Evolutionary conservation across 2,888 invertebrate species (phyloP).

Genomic region (Euzophera pinguis): DNA sequence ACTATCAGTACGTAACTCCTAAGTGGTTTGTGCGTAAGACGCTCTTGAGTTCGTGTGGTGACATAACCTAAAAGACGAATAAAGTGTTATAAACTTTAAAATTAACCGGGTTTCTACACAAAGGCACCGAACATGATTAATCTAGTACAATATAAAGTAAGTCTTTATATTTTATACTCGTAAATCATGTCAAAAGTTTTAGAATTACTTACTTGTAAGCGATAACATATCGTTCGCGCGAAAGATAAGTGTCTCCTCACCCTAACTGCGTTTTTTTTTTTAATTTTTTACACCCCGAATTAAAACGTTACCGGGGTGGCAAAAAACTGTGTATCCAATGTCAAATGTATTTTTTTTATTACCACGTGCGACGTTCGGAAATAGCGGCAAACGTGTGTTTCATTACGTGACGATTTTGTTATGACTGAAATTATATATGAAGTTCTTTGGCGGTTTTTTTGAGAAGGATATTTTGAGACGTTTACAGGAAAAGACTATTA

Average conservation of each 20-base stretch:
- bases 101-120: too few species aligned
- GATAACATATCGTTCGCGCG: conserved; percentile 69
- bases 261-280: conserved; percentile 22
- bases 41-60: too few species aligned
- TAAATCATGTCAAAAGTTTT: conserved; percentile 35
- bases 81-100: too few species aligned
- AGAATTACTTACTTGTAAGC: conserved; percentile 37
- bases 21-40: too few species aligned
- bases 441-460: conserved; percentile 24
- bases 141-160: background rate
- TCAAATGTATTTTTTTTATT: conserved; percentile 26
- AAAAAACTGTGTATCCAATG: conserved; percentile 48
- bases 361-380: conserved; percentile 41
- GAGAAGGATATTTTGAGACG: conserved; percentile 5
- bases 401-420: conserved; percentile 77
- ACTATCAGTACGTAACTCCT: too few species aligned
- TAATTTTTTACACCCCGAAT: conserved; percentile 49
- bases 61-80: too few species aligned
- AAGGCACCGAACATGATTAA: too few species aligned
- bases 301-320: conserved; percentile 47
- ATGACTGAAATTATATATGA: conserved; percentile 69
- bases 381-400: conserved; percentile 66
- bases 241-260: conserved; percentile 67
- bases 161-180: background rate
- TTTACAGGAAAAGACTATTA: background rate